Evolutionary conservation across 2,797 vertebrate genomes (phyloP), one percentile per base, ranked within the genome.

Genomic region (Oreortyx pictus): DNA sequence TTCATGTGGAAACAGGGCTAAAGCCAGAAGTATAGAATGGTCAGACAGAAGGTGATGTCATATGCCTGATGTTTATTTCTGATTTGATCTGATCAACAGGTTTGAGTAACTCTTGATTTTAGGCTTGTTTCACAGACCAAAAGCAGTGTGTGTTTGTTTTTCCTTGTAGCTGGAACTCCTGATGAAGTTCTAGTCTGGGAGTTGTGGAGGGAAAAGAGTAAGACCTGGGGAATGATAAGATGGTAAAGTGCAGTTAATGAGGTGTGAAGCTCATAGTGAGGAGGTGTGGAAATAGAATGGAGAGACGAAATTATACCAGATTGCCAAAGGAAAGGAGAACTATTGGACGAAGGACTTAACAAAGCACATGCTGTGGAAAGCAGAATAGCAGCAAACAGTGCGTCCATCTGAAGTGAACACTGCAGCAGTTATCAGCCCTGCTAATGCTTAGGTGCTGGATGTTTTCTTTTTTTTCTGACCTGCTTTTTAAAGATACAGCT

Each of bases 61-160:
- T 92, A 89, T 91, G 59, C 75, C 81, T 87, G 41, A 50, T 82
- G 47, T 89, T 74, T 75, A 22, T 72, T 93, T 93, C 83, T 83
- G 20, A 11, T 33, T 86, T 83, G 20, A 11, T n/a, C 27, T 65
- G 41, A 44, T 71, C 39, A 39, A 29, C 78, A 22, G 22, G 3
- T 46, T 19, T 78, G 64, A 82, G 64, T 31, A 1, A 2, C 14
- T 3, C 46, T 57, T 83, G 29, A 12, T 35, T 87, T 85, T 85
- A 19, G 6, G 8, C 11, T 86, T 57, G 12, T 29, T 72, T 73
- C 31, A 15, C 54, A 50, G n/a, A 13, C 31, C 60, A 8, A 46
- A 82, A 82, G 52, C 67, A 59, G 14, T 15, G 33, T 31, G 56
- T 31, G 56, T 67, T 67, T 76, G 11, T 16, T 65, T 90, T 93